phyloP scores from a whole-genome alignment of 2,888 invertebrate genomes.

The Carcina quercana region DNA sequence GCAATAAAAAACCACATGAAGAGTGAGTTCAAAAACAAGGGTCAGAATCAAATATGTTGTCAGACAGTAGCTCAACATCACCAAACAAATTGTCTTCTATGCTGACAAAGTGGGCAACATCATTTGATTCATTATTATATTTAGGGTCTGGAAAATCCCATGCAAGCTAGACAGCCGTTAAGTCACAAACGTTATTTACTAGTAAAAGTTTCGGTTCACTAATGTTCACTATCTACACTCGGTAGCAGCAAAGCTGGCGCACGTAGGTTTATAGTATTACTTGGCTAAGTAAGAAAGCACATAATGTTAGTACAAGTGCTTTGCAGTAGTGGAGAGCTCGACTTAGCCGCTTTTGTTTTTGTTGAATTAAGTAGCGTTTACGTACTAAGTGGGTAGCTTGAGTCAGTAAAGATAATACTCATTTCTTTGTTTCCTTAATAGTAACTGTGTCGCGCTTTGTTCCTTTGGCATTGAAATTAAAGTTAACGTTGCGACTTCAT shows the following conservation, averaged over 20 bases:
- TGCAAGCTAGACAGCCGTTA: too few relatives aligned
- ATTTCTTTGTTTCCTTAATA: slow-evolving; percentile 24
- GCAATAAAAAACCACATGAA: too few relatives aligned
- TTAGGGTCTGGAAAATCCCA: too few relatives aligned
- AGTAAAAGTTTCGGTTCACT: slow-evolving; percentile 7
- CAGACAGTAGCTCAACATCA: too few relatives aligned
- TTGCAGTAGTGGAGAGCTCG: slow-evolving; percentile 32
- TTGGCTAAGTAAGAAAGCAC: slow-evolving; percentile 24
- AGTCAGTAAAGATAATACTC: slow-evolving; percentile 36
- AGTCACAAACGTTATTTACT: slow-evolving; percentile 3
- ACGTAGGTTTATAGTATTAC: slow-evolving; percentile 7
- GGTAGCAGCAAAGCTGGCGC: slow-evolving; percentile 18
- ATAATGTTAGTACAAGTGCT: slow-evolving; percentile 25
- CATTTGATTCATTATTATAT: too few relatives aligned
- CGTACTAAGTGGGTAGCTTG: slow-evolving; percentile 43
- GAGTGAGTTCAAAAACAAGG: too few relatives aligned
- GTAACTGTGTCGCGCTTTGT: slow-evolving; percentile 11
- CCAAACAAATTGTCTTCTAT: too few relatives aligned
- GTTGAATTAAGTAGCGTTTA: slow-evolving; percentile 49
- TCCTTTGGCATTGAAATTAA: not conserved
- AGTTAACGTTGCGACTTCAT: too few relatives aligned
- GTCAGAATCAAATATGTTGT: too few relatives aligned
- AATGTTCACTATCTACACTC: slow-evolving; percentile 16
- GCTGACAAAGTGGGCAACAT: too few relatives aligned
- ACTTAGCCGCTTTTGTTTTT: slow-evolving; percentile 48